Conservation (phyloP, 2,113 vertebrate species). For the Leptosomus discolor region DNA sequence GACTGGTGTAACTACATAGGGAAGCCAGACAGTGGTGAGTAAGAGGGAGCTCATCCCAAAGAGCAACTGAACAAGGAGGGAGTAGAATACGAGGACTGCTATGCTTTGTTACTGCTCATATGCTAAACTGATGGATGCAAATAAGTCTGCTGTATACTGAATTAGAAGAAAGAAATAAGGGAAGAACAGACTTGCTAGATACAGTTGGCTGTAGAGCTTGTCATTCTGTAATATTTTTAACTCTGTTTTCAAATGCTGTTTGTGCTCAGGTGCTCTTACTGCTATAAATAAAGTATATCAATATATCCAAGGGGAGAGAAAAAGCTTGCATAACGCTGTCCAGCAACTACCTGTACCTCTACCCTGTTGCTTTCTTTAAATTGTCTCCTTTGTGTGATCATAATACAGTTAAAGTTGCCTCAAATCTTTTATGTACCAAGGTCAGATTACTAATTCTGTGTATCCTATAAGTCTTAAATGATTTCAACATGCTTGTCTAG, state of each 20-base stretch:
- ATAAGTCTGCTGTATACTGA: not conserved
- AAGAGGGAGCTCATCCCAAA: not conserved
- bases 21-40: not conserved
- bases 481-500: not conserved
- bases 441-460: not conserved
- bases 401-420: not conserved
- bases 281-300: not conserved
- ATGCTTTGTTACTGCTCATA: not conserved
- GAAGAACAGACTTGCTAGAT: not conserved
- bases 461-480: not conserved
- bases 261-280: not conserved
- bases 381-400: not conserved
- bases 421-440: not conserved
- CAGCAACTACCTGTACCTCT: not conserved
- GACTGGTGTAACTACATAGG: not conserved
- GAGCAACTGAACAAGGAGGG: not conserved
- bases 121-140: not conserved
- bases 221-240: not conserved
- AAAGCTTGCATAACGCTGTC: not conserved
- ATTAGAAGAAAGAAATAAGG: not conserved
- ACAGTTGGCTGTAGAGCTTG: not conserved
- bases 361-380: not conserved
- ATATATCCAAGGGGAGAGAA: not conserved
- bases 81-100: not conserved
- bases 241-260: conserved; percentile 4